Conservation (phyloP, 2,888 invertebrate genomes). For the Helobdella robusta region DNA sequence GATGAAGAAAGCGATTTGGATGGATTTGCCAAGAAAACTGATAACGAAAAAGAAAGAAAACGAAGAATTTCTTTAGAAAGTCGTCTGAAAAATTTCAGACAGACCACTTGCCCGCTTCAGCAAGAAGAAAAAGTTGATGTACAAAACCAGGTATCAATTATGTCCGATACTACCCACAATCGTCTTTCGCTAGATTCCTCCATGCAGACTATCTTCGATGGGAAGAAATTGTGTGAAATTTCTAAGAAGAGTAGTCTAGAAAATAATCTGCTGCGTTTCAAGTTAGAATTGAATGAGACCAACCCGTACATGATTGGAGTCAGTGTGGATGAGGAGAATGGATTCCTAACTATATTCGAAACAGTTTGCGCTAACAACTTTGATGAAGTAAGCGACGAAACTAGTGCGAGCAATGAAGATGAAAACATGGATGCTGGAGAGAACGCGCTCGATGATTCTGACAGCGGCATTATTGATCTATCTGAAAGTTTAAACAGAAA, state of each 20-base stretch:
- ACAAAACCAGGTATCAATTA: background rate
- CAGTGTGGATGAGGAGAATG: background rate
- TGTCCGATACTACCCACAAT: background rate
- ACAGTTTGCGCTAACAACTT: background rate
- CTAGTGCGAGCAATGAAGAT: too few species aligned
- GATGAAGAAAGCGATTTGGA: background rate
- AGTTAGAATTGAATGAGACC: constrained; percentile 7
- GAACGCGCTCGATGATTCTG: too few species aligned
- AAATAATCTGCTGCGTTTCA: background rate
- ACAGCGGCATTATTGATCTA: too few species aligned
- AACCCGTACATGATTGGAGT: constrained; percentile 6
- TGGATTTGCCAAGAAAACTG: too few species aligned
- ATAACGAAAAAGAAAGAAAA: background rate
- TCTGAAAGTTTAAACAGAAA: too few species aligned
- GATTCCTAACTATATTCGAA: constrained; percentile 8
- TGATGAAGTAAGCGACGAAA: too few species aligned
- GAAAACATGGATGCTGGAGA: too few species aligned
- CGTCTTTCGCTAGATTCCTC: background rate
- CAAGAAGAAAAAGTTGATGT: background rate
- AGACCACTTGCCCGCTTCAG: background rate
- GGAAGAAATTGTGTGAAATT: background rate
- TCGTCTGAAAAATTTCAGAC: background rate
- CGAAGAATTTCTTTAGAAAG: background rate
- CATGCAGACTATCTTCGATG: background rate
- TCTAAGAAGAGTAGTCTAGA: background rate